A percentile compares a stretch with the other conserved stretches of the same genome.
phyloP scores from a whole-genome alignment of 1,140 invertebrate genomes.

The Zaprionus camerounensis region DNA sequence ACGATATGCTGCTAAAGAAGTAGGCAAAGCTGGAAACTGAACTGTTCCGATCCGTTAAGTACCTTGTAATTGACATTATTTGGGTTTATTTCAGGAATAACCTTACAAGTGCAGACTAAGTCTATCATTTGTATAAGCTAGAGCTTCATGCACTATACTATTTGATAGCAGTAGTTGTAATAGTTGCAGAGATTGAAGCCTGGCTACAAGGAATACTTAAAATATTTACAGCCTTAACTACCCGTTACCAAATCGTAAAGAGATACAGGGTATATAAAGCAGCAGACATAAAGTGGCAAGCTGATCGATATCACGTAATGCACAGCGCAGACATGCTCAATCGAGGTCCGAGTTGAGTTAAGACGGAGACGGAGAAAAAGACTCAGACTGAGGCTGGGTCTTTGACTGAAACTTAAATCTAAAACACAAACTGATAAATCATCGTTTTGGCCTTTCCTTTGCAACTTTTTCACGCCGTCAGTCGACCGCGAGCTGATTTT shows the following conservation, averaged over 20 bases:
- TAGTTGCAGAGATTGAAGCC: no score
- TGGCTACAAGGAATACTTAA: no score
- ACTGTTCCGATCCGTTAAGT: no score
- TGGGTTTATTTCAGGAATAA: no score
- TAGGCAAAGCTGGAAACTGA: no score
- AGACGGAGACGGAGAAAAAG: slow-evolving; percentile 2
- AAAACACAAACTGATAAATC: slow-evolving; percentile 52
- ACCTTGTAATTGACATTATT: no score
- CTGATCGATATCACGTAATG: slow-evolving; percentile 67
- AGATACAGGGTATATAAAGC: slow-evolving; percentile 8
- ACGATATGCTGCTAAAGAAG: no score
- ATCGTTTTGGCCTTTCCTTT: slow-evolving; percentile 53
- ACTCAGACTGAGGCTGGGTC: neutral
- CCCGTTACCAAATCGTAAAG: neutral
- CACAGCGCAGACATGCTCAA: neutral
- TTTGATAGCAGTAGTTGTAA: no score
- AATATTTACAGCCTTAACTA: neutral
- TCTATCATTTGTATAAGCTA: no score
- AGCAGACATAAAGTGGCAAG: slow-evolving; percentile 11
- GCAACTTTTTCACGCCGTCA: slow-evolving; percentile 37
- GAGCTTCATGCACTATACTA: no score
- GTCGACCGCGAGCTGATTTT: slow-evolving; percentile 17
- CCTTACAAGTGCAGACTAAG: no score
- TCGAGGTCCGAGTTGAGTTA: slow-evolving; percentile 3
- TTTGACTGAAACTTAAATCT: neutral